Evolutionary conservation across 2,797 vertebrate genomes (phyloP).

Genomic region (Protosalanx chinensis): DNA sequence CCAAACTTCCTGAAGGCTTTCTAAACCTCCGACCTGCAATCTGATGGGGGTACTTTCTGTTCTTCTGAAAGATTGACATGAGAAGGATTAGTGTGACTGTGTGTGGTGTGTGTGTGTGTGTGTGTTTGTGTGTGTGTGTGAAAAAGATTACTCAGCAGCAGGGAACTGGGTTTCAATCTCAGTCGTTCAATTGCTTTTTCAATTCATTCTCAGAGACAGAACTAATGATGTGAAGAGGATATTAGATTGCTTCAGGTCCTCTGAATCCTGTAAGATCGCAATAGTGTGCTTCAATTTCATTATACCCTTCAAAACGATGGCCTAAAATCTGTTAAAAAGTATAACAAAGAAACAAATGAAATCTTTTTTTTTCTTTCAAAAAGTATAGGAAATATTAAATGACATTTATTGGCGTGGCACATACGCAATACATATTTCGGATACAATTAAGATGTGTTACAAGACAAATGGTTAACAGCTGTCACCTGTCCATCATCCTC

Average conservation of each 20-base stretch:
- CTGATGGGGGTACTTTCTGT: too few species aligned
- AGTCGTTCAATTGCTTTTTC: not conserved
- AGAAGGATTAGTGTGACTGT: too few species aligned
- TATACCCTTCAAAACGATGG: not conserved
- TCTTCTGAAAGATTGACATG: too few species aligned
- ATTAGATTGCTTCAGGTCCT: constrained; percentile 2
- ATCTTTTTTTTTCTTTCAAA: not conserved
- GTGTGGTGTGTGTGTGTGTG: too few species aligned
- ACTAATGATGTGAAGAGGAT: constrained; percentile 1
- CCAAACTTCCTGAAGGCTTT: too few species aligned
- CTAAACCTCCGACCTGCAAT: too few species aligned
- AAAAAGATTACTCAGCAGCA: not conserved
- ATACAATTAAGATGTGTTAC: not conserved
- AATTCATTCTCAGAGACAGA: not conserved
- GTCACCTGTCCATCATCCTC: not conserved
- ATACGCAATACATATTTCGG: not conserved
- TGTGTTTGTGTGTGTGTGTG: not conserved
- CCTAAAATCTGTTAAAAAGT: not conserved
- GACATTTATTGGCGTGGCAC: not conserved
- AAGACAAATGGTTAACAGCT: not conserved
- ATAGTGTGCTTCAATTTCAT: not conserved
- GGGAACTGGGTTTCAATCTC: not conserved
- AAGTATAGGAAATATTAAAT: constrained; percentile 1
- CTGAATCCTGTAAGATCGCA: not conserved
- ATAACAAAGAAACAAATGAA: not conserved